Percentiles rank a stretch among this genome's conserved stretches.
Evolutionary conservation across 2,888 invertebrate genomes (phyloP).

Genomic region (Aporophyla lueneburgensis): DNA sequence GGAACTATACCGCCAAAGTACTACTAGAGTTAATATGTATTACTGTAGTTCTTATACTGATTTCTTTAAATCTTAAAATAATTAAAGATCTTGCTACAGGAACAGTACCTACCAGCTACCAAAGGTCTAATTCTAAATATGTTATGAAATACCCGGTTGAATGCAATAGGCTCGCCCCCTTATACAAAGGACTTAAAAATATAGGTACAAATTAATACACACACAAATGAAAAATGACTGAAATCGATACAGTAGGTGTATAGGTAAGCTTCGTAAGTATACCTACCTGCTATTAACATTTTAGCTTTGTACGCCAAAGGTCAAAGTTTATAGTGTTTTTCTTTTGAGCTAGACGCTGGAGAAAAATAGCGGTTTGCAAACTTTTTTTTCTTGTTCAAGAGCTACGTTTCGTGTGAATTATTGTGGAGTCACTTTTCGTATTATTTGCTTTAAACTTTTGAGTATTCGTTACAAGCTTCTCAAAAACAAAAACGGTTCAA

Average conservation of each 20-base stretch:
- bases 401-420: conserved; percentile 32
- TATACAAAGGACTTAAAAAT: no score
- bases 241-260: not conserved
- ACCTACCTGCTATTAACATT: not conserved
- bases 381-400: conserved; percentile 24
- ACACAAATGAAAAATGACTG: not conserved
- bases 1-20: not conserved
- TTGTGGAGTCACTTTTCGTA: conserved; percentile 16
- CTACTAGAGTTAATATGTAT: not conserved
- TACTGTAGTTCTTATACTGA: not conserved
- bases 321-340: conserved; percentile 21
- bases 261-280: not conserved
- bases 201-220: not conserved
- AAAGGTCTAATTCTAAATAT: not conserved
- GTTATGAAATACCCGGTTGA: not conserved
- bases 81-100: not conserved
- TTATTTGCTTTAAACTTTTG: conserved; percentile 13
- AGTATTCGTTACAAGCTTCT: not conserved
- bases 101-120: not conserved
- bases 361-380: conserved; percentile 40
- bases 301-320: conserved; percentile 1
- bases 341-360: conserved; percentile 10
- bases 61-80: not conserved
- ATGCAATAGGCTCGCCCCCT: not conserved
- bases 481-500: not conserved